These are phyloP conservation scores for Brachionus asplanchnoidis DNA, from an alignment of 1,140 invertebrate species.

Conservation along the genomic window DNA sequence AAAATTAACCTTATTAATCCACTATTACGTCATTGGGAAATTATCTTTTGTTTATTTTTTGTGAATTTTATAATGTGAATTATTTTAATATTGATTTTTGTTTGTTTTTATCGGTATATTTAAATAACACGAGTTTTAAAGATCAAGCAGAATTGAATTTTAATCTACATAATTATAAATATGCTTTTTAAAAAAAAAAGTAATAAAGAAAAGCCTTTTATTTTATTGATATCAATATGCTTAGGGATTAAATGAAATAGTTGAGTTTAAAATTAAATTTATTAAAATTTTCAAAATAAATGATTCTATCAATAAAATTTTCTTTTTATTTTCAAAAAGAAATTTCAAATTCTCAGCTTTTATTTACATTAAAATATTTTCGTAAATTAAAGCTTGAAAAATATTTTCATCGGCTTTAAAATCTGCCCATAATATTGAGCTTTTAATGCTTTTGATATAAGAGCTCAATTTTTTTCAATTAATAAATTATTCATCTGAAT, in stretches of 20 bases:
- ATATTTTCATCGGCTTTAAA: not conserved
- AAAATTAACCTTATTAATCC: not conserved
- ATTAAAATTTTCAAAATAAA: not conserved
- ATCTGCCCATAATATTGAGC: not conserved
- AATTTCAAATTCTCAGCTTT: not conserved
- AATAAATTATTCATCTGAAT: not conserved
- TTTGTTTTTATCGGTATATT: not conserved
- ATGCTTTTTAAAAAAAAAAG: not conserved
- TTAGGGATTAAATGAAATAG: no score
- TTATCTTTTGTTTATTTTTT: not conserved
- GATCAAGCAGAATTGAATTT: not conserved
- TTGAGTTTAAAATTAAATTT: no score
- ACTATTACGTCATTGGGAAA: not conserved
- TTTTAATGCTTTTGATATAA: not conserved
- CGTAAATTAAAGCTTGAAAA: not conserved
- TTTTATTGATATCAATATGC: not conserved
- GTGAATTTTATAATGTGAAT: not conserved
- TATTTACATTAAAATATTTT: not conserved
- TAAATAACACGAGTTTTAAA: not conserved
- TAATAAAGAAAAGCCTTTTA: not conserved
- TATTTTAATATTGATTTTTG: conserved; percentile 6
- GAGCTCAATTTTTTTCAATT: not conserved
- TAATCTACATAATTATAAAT: not conserved
- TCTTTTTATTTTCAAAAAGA: not conserved
- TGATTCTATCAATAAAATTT: not conserved